phyloP scores from a whole-genome alignment of 1,140 invertebrate genomes.

The Papilio dardanus region DNA sequence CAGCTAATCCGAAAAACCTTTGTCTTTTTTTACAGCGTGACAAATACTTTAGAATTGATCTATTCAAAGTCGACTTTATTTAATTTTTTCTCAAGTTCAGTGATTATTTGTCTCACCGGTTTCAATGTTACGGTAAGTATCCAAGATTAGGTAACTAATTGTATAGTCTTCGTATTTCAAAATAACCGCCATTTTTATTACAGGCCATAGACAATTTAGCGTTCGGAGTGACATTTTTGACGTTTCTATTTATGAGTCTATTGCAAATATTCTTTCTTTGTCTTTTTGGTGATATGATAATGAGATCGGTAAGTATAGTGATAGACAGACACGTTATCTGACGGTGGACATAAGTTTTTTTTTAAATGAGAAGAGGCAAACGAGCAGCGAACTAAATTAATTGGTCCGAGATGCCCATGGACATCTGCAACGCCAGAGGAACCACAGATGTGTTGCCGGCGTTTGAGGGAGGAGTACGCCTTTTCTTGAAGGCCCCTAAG shows the following conservation, averaged over 20 bases:
- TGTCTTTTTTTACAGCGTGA: slow-evolving; percentile 40
- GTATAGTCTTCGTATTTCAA: background rate
- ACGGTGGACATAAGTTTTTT: too few relatives aligned
- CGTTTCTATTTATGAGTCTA: slow-evolving; percentile 48
- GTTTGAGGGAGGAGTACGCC: too few relatives aligned
- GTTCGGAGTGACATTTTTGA: slow-evolving; percentile 42
- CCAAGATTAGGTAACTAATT: too few relatives aligned
- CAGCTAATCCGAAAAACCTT: background rate
- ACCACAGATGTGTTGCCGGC: too few relatives aligned
- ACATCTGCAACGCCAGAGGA: too few relatives aligned
- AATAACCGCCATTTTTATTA: slow-evolving; percentile 20
- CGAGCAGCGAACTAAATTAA: too few relatives aligned
- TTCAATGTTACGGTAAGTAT: slow-evolving; percentile 51
- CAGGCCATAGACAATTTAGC: slow-evolving; percentile 45
- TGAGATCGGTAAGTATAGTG: slow-evolving; percentile 48
- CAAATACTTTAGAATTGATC: slow-evolving; percentile 43
- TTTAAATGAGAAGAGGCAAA: too few relatives aligned
- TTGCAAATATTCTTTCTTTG: slow-evolving; percentile 52
- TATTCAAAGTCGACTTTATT: slow-evolving; percentile 43
- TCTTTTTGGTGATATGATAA: slow-evolving; percentile 50
- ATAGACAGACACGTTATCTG: too few relatives aligned
- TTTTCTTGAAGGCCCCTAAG: too few relatives aligned
- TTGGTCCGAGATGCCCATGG: too few relatives aligned
- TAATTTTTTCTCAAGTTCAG: slow-evolving; percentile 41
- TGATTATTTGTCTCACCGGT: slow-evolving; percentile 52